Evolutionary conservation across 2,888 invertebrate genomes (phyloP), one percentile per base, ranked within the genome.

Genomic region (Torymus aiolomorphi): DNA sequence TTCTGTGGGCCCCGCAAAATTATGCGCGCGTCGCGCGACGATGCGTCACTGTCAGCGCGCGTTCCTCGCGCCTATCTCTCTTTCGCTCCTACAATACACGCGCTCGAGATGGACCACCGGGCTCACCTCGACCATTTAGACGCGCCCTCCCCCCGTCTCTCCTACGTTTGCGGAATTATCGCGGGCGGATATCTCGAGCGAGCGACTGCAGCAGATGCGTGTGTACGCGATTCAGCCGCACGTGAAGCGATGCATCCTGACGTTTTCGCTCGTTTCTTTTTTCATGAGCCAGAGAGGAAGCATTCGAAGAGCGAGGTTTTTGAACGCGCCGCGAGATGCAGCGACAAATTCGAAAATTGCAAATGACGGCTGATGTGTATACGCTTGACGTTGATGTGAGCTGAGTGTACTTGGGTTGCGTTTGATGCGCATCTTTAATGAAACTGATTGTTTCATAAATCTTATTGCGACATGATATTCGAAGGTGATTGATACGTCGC

Each of bases 11-110:
- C 54, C 18, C 18, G 61, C 12, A 20, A 59, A 76, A 76, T 76
- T 77, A 77, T 71, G 71, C 49, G 31, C 24, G 24, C 31, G 13
- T 3, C 12, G 1, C 57, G 12, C 31, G 69, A 80, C 83, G 82
- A 85, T 86, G 83, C 82, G 83, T 86, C 86, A 85, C 84, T 85
- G 86, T 86, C 85, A 83, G 10, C 49, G 31, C 70, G 62, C 18
- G 20, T 52, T 51, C 49, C 67, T 18, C 16, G 51, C 49, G 42
- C 14, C 42, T 31, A 52, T 62, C 72, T 20, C 62, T n/a, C 8
- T 52, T 0, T 3, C 51, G 20, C 56, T 56, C 31, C 24, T 61
- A 49, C 49, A 59, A 49, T 61, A 61, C 49, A 16, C 11, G 57
- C 11, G 11, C 2, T 2, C 24, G n/a, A 12, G 65, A 51, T 78